Conservation (phyloP, 1,140 invertebrate genomes). For the Macrostomum lignano region DNA sequence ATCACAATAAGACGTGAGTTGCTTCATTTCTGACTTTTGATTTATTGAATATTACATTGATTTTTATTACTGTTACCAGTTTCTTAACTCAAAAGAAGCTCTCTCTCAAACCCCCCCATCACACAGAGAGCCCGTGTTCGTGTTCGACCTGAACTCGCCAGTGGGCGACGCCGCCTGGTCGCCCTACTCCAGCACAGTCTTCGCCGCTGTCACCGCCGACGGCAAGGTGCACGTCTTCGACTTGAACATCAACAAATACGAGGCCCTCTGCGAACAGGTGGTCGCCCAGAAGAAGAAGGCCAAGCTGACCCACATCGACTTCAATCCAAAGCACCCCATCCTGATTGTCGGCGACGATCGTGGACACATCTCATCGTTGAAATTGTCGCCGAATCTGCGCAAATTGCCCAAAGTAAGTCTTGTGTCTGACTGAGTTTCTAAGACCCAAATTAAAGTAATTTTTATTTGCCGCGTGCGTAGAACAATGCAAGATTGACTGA, state of each 20-base stretch:
- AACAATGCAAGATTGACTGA: no score
- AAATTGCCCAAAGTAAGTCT: constrained; percentile 44
- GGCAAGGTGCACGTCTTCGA: constrained; percentile 54
- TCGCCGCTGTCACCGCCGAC: constrained; percentile 63
- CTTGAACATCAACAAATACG: constrained; percentile 62
- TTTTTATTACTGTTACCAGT: no score
- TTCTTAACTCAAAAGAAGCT: no score
- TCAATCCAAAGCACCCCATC: constrained; percentile 52
- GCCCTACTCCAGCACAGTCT: constrained; percentile 68
- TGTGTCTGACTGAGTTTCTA: no score
- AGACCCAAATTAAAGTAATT: no score
- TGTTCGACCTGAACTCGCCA: constrained; percentile 57
- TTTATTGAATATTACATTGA: no score
- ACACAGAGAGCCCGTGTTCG: constrained; percentile 30
- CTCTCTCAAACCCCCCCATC: no score
- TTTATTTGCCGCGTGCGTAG: no score
- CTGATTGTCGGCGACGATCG: constrained; percentile 66
- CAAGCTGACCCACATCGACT: constrained; percentile 51
- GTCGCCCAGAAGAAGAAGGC: constrained; percentile 52
- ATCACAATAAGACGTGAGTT: constrained; percentile 32
- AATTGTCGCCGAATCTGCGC: constrained; percentile 62
- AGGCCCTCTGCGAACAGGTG: constrained; percentile 54
- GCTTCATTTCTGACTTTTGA: no score
- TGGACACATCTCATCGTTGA: constrained; percentile 36
- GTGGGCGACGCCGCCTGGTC: constrained; percentile 74